Conservation (phyloP, 1,140 invertebrate genomes). For the Nasonia vitripennis region DNA sequence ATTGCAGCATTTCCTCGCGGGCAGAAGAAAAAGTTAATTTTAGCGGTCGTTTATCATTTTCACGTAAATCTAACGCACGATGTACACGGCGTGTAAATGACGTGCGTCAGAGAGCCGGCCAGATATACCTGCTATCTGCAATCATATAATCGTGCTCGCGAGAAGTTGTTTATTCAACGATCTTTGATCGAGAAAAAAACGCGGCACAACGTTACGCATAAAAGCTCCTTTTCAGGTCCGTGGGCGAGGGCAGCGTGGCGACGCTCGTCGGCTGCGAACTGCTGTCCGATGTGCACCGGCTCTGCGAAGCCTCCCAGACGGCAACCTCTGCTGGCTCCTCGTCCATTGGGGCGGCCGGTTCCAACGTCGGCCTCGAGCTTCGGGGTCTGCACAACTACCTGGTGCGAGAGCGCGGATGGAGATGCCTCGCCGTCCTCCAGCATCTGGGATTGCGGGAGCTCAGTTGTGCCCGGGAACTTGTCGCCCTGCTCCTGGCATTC, state of each 20-base stretch:
- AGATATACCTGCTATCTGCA: not conserved
- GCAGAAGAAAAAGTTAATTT: not conserved
- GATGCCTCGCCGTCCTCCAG: constrained; percentile 77
- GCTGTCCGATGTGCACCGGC: constrained; percentile 78
- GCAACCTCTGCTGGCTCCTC: not conserved
- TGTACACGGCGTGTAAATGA: not conserved
- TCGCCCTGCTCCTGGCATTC: constrained; percentile 78
- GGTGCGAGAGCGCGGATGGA: constrained; percentile 78
- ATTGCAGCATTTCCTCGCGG: too few relatives aligned
- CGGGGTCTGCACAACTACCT: constrained; percentile 75
- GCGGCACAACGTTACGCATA: too few relatives aligned
- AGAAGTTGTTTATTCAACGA: too few relatives aligned
- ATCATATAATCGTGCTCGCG: not conserved
- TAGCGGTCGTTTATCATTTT: not conserved
- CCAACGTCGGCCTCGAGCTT: constrained; percentile 70
- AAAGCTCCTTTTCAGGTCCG: constrained; percentile 56
- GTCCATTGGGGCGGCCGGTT: not conserved
- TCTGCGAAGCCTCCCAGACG: constrained; percentile 68
- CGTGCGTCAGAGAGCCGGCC: not conserved
- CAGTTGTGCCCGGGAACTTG: constrained; percentile 78
- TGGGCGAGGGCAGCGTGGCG: constrained; percentile 75
- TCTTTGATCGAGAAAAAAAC: not conserved
- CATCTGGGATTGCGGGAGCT: constrained; percentile 77
- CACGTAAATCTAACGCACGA: not conserved
- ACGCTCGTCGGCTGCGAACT: constrained; percentile 79